Evolutionary conservation across 2,888 invertebrate species (phyloP).

Genomic region (Drosophila mimica): DNA sequence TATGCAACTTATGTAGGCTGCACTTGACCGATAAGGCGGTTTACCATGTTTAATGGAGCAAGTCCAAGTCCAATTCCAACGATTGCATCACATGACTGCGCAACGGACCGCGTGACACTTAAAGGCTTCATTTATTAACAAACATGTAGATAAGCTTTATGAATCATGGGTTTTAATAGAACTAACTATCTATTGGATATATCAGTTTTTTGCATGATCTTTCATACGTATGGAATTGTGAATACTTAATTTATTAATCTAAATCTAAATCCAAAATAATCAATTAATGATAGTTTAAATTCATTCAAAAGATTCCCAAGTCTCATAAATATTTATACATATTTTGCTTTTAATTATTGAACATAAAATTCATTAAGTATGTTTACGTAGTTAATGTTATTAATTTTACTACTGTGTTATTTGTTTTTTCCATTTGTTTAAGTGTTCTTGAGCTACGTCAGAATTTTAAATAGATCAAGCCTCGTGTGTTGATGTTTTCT

Average conservation of each 20-base stretch:
- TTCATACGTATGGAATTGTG: neutral
- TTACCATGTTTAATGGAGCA: conserved; percentile 37
- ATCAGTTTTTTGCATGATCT: neutral
- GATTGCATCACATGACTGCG: conserved; percentile 20
- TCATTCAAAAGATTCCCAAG: neutral
- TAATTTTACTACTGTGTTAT: neutral
- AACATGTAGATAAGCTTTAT: neutral
- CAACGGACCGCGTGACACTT: neutral
- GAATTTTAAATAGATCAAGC: neutral
- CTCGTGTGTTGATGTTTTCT: neutral
- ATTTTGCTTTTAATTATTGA: neutral
- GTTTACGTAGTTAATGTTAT: neutral
- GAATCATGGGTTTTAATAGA: neutral
- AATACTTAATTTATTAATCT: neutral
- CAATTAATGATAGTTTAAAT: neutral
- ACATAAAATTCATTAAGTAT: neutral
- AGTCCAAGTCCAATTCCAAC: conserved; percentile 26
- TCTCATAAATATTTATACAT: too few species aligned
- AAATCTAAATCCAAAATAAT: neutral
- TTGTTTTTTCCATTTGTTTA: neutral
- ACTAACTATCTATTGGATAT: neutral
- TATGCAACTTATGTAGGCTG: conserved; percentile 26
- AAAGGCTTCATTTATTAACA: neutral
- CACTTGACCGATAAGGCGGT: conserved; percentile 56
- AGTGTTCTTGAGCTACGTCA: neutral